phyloP scores from a whole-genome alignment of 1,140 invertebrate species.

The Drosophila orosa region DNA sequence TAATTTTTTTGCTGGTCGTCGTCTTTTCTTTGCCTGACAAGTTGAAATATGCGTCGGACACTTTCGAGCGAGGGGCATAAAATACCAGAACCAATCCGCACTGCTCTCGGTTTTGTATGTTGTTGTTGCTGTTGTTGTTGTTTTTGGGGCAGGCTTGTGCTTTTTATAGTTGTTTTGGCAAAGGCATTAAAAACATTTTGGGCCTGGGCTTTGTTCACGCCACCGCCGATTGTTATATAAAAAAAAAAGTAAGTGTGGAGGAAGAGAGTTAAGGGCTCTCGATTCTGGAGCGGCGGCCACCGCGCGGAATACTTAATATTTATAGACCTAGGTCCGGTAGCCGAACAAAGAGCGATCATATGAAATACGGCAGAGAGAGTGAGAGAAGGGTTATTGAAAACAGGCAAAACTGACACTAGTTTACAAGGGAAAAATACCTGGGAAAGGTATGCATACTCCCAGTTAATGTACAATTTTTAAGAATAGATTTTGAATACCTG shows the following conservation, averaged over 20 bases:
- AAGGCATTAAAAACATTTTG: slow-evolving; percentile 58
- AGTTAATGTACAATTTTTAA: neutral
- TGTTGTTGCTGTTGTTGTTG: slow-evolving; percentile 9
- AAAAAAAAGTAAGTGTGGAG: slow-evolving; percentile 21
- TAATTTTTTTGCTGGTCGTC: slow-evolving; percentile 59
- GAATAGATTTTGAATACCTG: neutral
- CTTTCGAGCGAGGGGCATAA: slow-evolving; percentile 70
- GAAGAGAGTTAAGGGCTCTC: slow-evolving; percentile 39
- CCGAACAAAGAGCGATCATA: slow-evolving; percentile 28
- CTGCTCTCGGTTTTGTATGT: slow-evolving; percentile 45
- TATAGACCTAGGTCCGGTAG: slow-evolving; percentile 78
- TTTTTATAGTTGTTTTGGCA: slow-evolving; percentile 58
- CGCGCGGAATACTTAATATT: slow-evolving; percentile 40
- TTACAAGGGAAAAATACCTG: neutral
- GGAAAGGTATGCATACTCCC: neutral
- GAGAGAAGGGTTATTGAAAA: slow-evolving; percentile 8
- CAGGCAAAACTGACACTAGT: slow-evolving; percentile 16
- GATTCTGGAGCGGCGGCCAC: slow-evolving; percentile 21
- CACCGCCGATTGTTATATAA: slow-evolving; percentile 33
- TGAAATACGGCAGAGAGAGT: neutral
- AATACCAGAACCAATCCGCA: slow-evolving; percentile 64
- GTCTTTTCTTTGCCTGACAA: slow-evolving; percentile 72
- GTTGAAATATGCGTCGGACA: slow-evolving; percentile 76
- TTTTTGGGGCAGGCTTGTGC: slow-evolving; percentile 41
- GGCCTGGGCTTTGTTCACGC: slow-evolving; percentile 49